Conservation (phyloP, 2,797 vertebrate genomes). For the Anguilla anguilla region DNA sequence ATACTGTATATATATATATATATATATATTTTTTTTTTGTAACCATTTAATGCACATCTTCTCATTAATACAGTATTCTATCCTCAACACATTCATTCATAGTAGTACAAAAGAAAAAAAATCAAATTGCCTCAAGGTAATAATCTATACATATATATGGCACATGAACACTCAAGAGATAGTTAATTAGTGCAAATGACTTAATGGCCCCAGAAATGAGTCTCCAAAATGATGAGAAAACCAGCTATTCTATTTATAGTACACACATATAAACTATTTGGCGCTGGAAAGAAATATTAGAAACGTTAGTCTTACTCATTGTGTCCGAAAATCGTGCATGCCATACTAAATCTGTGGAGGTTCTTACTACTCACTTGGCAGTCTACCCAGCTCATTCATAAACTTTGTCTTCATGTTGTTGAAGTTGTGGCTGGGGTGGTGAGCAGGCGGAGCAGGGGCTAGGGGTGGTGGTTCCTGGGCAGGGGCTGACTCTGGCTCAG, state of each 20-base stretch:
- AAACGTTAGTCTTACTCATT: neutral
- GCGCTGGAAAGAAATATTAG: neutral
- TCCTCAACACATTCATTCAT: neutral
- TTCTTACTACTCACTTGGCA: conserved; percentile 69
- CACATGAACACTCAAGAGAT: neutral
- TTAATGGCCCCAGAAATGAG: neutral
- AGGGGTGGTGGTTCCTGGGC: conserved; percentile 50
- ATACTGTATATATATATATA: too few species aligned
- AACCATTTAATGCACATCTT: too few species aligned
- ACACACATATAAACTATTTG: neutral
- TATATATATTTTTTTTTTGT: too few species aligned
- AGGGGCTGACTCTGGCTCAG: conserved; percentile 64
- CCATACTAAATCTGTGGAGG: neutral
- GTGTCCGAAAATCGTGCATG: neutral
- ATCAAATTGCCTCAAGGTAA: neutral
- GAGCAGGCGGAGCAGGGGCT: conserved; percentile 41
- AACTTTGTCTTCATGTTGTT: conserved; percentile 83
- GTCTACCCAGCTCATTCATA: conserved; percentile 77
- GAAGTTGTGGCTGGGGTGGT: conserved; percentile 68
- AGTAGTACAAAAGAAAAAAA: neutral
- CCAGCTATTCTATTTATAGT: neutral
- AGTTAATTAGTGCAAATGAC: neutral
- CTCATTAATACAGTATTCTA: neutral
- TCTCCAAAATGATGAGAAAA: neutral
- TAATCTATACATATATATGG: neutral